Base-by-base conservation (phyloP, 2,113 vertebrate species). In the Erinaceus europaeus region DNA sequence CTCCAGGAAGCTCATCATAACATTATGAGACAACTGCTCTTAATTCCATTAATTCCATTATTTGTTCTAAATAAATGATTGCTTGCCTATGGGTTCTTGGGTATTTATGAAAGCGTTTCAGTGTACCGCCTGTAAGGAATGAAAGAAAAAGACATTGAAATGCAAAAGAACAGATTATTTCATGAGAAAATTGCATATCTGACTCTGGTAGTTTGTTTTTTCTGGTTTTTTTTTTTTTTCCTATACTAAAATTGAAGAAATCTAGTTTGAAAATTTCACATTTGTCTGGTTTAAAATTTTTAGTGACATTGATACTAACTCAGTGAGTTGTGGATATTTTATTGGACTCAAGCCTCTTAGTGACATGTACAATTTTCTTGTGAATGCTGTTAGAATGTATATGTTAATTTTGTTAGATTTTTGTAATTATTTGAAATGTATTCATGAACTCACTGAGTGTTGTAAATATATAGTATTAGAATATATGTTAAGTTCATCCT, bases 341-440 rank as follows among this genome's bases (percentile, higher is more conserved):
- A 21, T 38, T 94, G 32, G 12, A n/a, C 15, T 13, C 29, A 79
- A 46, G 36, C 53, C 59, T 61, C 59, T 67, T 4, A 57, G 13
- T 55, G 75, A 69, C 74, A 14, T n/a, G 34, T 84, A 46, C 52
- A 4, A 44, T 85, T 85, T 90, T 42, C 27, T 15, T 79, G 36
- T 67, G 36, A 64, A 46, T 86, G 67, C 65, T 68, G 23, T 23
- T 42, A 68, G 62, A 38, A 42, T 68, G 3, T 57, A 9, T 18
- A n/a, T 50, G 68, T 71, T 90, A 32, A 75, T 76, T 88, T 86
- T 83, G 23, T 32, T 69, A 80, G 36, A 2, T 64, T 73, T 84
- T 53, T 53, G 4, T 75, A 78, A 32, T 77, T 27, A 29, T 48
- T 86, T 73, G 29, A 80, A 90, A 76, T 76, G 25, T 40, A 59